Base-by-base conservation (phyloP, 2,113 vertebrate genomes). In the Camelus dromedarius region DNA sequence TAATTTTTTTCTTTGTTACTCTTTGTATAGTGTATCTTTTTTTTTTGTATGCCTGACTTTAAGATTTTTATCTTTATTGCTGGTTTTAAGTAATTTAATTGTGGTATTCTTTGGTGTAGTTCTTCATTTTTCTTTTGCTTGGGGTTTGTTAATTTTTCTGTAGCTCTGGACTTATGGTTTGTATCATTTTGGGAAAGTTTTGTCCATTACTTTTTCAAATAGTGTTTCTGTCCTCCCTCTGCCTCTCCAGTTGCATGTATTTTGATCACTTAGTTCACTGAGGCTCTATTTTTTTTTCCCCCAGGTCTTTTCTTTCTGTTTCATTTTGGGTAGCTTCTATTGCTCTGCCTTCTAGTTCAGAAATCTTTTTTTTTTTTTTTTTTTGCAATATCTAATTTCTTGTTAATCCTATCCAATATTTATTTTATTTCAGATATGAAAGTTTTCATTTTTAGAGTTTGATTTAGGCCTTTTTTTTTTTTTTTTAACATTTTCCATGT, bases 391-490 rank as follows among this genome's bases (percentile, higher is more conserved):
- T 93, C 30, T 80, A 11, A 67, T 75, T 75, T 89, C 11, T 24
- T 90, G 3, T 64, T 79, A 73, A 73, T 66, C 30, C 42, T 73
- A 58, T 26, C 28, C 28, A 84, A 5, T 60, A 38, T 84, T 84
- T 73, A 60, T 73, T 85, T 95, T 79, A 52, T 91, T 85, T 79
- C 20, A 70, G 83, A 54, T 16, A 46, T 38, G 18, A 64, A 89
- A 6, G 6, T 73, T 89, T 92, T 97, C 77, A 73, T 89, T 70
- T 94, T 94, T 91, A 10, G 48, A 87, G 19, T 83, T 79, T 58
- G 48, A 88, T 76, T 77, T 48, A 19, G 3, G 19, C 28, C 15
- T 62, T 62, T 72, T 66, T n/a, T 22, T 48, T 48, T 50, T 79
- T 54, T 24, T 35, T 22, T 35, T 15, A 1, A 1, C 11, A 32